These are phyloP conservation scores for Artemia sp. DNA, from an alignment of 2,888 invertebrate species.

Conservation along the genomic window DNA sequence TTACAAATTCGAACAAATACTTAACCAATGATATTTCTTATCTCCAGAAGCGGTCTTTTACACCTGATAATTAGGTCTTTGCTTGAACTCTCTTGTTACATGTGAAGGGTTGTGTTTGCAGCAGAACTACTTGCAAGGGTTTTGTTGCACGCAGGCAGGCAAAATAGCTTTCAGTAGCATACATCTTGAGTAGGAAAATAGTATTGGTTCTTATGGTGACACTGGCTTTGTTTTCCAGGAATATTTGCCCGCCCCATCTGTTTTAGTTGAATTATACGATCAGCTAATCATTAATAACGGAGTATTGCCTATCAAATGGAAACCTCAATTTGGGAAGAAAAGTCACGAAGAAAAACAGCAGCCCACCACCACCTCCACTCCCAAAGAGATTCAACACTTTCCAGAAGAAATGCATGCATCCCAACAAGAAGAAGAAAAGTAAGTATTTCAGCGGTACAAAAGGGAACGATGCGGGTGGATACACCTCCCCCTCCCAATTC, in stretches of 20 bases:
- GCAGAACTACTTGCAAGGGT: too few relatives aligned
- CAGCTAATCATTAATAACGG: slow-evolving; percentile 1
- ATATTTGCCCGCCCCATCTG: slow-evolving; percentile 11
- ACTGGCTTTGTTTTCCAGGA: not conserved
- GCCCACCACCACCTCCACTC: not conserved
- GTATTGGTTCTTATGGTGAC: not conserved
- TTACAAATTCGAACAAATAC: too few relatives aligned
- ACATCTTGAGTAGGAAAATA: too few relatives aligned
- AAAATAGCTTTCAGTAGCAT: too few relatives aligned
- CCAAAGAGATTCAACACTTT: not conserved
- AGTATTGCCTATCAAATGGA: slow-evolving; percentile 4
- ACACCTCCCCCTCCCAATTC: not conserved
- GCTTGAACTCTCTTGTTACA: too few relatives aligned
- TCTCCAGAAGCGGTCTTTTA: too few relatives aligned
- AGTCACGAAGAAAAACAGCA: not conserved
- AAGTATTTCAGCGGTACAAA: not conserved
- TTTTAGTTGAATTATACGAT: not conserved
- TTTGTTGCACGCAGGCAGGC: too few relatives aligned
- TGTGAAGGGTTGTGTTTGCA: too few relatives aligned
- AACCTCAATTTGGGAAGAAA: not conserved
- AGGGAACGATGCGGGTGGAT: not conserved
- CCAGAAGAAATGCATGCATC: not conserved
- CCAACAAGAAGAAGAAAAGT: not conserved
- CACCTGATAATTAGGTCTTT: too few relatives aligned
- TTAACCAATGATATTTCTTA: too few relatives aligned